Evolutionary conservation across 2,113 vertebrate species (phyloP).

Genomic region (Todiramphus chloris): DNA sequence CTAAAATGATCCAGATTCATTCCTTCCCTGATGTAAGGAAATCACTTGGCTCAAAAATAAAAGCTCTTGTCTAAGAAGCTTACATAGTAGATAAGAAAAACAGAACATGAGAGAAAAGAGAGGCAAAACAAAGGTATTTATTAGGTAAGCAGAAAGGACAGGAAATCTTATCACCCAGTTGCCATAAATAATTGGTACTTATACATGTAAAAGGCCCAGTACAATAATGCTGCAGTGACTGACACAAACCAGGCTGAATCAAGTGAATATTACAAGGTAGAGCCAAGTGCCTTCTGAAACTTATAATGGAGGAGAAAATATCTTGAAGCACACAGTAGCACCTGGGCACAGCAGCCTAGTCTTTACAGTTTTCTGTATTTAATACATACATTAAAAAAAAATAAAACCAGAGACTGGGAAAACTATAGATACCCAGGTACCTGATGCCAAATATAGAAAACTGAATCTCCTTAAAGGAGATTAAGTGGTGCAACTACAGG

Average conservation of each 20-base stretch:
- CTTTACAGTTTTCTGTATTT: not conserved
- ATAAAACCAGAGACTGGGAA: not conserved
- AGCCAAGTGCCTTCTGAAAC: not conserved
- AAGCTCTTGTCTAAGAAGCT: conserved; percentile 27
- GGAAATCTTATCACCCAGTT: not conserved
- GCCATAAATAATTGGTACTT: not conserved
- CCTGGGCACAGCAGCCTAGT: not conserved
- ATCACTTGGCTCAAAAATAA: conserved; percentile 23
- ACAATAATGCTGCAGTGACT: not conserved
- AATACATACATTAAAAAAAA: not conserved
- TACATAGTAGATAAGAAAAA: not conserved
- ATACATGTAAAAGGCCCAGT: not conserved
- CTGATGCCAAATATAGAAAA: conserved; percentile 38
- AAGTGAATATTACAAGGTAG: not conserved
- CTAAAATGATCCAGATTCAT: not conserved
- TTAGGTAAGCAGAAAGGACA: not conserved
- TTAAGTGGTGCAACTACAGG: conserved; percentile 7
- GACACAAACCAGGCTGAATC: not conserved
- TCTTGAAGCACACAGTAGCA: not conserved
- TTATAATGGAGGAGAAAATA: not conserved
- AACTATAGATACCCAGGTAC: not conserved
- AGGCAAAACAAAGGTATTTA: not conserved
- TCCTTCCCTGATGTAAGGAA: not conserved
- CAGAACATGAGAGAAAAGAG: not conserved
- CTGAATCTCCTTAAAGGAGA: conserved; percentile 27